Conservation (phyloP, 2,888 invertebrate genomes). For the Mamestra brassicae region DNA sequence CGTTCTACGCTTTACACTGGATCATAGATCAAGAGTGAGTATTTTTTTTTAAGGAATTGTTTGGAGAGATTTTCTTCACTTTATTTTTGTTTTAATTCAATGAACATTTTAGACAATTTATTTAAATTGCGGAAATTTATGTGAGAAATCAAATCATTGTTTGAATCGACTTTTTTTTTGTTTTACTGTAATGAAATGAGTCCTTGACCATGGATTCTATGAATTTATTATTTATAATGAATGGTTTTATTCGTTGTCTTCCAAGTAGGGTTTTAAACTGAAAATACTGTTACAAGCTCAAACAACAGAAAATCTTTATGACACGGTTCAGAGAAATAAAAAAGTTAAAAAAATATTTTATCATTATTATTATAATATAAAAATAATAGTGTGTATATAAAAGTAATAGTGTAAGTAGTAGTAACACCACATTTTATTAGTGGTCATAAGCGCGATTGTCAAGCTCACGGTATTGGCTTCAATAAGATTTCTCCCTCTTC, state of each 20-base stretch:
- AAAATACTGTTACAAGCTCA: too few relatives aligned
- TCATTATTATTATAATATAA: too few relatives aligned
- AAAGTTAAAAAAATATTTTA: too few relatives aligned
- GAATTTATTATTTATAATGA: background rate
- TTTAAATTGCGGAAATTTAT: background rate
- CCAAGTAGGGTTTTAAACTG: background rate
- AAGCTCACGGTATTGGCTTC: background rate
- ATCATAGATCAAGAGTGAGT: conserved; percentile 93
- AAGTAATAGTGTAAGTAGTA: too few relatives aligned
- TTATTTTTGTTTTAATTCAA: too few relatives aligned
- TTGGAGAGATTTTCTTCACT: background rate
- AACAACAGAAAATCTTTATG: too few relatives aligned
- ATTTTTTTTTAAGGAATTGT: conserved; percentile 18
- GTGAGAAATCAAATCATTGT: background rate
- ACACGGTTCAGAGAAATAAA: too few relatives aligned
- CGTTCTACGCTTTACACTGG: conserved; percentile 96
- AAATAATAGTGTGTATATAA: too few relatives aligned
- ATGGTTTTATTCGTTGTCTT: background rate
- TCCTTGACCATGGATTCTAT: too few relatives aligned
- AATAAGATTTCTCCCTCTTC: background rate
- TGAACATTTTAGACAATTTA: too few relatives aligned
- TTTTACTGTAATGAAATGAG: background rate
- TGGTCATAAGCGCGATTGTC: background rate
- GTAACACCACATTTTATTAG: background rate
- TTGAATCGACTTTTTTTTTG: background rate